phyloP scores from a whole-genome alignment of 2,888 invertebrate genomes.

The Eupithecia pulchellata region DNA sequence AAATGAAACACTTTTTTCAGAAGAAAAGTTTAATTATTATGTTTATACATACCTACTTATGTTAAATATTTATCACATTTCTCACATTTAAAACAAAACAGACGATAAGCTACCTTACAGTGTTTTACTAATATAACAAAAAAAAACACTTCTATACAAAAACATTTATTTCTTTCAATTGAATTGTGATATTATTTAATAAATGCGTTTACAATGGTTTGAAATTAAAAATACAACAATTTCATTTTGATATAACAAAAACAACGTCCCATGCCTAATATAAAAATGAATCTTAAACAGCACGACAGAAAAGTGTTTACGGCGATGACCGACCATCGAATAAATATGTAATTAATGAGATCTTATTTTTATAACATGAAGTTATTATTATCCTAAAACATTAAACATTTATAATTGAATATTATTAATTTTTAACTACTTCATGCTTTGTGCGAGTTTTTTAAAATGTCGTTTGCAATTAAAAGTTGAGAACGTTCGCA shows the following conservation, averaged over 20 bases:
- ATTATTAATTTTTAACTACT: neutral
- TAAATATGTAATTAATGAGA: conserved; percentile 49
- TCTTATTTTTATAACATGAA: conserved; percentile 49
- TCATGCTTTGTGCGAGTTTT: neutral
- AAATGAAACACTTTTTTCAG: conserved; percentile 24
- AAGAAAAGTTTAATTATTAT: conserved; percentile 36
- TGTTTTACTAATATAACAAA: too few species aligned
- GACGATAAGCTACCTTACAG: neutral
- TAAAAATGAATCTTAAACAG: neutral
- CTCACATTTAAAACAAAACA: conserved; percentile 56
- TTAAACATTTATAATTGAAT: neutral
- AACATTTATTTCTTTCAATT: neutral
- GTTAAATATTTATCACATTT: conserved; percentile 41
- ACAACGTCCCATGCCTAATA: neutral
- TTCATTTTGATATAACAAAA: neutral
- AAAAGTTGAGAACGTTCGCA: neutral
- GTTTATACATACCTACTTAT: conserved; percentile 57
- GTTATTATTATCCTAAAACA: neutral
- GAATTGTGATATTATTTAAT: neutral
- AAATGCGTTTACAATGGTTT: conserved; percentile 2
- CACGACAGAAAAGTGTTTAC: neutral
- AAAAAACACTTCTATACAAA: neutral
- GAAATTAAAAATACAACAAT: conserved; percentile 1
- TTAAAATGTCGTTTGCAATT: neutral
- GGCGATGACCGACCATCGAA: conserved; percentile 30